Conservation (phyloP, 2,888 invertebrate genomes). For the Anthophora plumipes region DNA sequence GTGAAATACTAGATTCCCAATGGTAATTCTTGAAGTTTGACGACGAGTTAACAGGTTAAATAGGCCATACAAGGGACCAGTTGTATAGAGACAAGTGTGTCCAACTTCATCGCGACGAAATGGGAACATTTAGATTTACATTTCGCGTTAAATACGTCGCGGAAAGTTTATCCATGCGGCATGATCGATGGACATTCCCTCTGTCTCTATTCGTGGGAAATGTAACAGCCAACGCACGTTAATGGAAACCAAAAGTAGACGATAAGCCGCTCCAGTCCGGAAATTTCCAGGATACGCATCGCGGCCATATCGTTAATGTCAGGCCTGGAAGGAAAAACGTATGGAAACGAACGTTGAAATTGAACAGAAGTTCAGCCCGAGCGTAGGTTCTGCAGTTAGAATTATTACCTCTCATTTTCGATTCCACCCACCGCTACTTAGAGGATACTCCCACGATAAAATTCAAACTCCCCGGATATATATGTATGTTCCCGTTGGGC, state of each 20-base stretch:
- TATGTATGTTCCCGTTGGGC: conserved; percentile 18
- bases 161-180: conserved; percentile 13
- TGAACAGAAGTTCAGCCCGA: conserved; percentile 10
- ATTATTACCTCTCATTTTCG: conserved; percentile 47
- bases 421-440: conserved; percentile 38
- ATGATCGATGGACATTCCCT: neutral
- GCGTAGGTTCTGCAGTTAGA: conserved; percentile 9
- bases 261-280: conserved; percentile 23
- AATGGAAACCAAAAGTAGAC: conserved; percentile 21
- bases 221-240: conserved; percentile 10
- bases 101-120: conserved; percentile 1
- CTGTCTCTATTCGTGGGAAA: conserved; percentile 8
- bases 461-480: conserved; percentile 47
- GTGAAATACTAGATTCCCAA: too few species aligned
- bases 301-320: too few species aligned
- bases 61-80: conserved; percentile 39
- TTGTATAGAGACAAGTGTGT: conserved; percentile 6
- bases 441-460: conserved; percentile 48
- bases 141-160: neutral
- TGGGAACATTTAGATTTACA: conserved; percentile 18
- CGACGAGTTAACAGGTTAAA: too few species aligned
- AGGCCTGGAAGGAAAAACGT: conserved; percentile 31
- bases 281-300: neutral
- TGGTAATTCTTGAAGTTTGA: too few species aligned
- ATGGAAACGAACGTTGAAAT: conserved; percentile 36